Evolutionary conservation across 2,113 vertebrate species (phyloP), one percentile per base, ranked within the genome.

Genomic region (Fulica atra): DNA sequence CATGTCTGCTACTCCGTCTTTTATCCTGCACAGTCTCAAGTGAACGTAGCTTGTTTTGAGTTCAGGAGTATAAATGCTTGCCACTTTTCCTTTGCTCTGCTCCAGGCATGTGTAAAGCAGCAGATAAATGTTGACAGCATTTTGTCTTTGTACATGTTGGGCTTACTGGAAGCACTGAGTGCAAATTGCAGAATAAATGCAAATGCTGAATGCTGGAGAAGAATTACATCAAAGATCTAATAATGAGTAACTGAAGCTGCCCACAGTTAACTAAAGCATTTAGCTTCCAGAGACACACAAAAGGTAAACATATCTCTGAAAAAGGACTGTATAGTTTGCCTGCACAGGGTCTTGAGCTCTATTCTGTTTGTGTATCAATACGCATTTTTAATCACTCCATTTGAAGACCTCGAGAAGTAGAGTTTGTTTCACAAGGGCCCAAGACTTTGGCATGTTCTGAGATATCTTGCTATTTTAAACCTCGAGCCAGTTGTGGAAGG

Each of bases 101-200:
- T 85, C 57, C 66, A 72, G 57, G 81, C 64, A 42, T 65, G 84
- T 95, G 89, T 81, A 95, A 95, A 93, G 65, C 84, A 85, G 78
- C 87, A 95, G 78, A 85, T 91, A 89, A 88, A 94, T 64, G 86
- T 88, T 92, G 93, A 68, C 80, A 92, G 60, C 80, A 33, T 93
- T 93, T 90, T 93, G 73, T 95, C 92, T 89, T 71, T 78, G 69
- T 64, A 88, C 76, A 29, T n/a, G 42, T 83, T 86, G 64, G 68
- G 25, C 59, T 95, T 35, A 70, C 74, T 92, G 74, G 85, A 83
- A 88, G 76, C 81, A 50, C 21, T 78, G 92, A 93, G 81, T 73
- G 68, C 69, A 92, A 88, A 90, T 21, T 83, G 59, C 89, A 93
- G 81, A 94, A 79, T 79, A 94, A 96, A 92, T 89, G 93, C 85